These are phyloP conservation scores for Lophura nycthemera DNA, from an alignment of 2,113 vertebrate genomes.

Conservation along the genomic window DNA sequence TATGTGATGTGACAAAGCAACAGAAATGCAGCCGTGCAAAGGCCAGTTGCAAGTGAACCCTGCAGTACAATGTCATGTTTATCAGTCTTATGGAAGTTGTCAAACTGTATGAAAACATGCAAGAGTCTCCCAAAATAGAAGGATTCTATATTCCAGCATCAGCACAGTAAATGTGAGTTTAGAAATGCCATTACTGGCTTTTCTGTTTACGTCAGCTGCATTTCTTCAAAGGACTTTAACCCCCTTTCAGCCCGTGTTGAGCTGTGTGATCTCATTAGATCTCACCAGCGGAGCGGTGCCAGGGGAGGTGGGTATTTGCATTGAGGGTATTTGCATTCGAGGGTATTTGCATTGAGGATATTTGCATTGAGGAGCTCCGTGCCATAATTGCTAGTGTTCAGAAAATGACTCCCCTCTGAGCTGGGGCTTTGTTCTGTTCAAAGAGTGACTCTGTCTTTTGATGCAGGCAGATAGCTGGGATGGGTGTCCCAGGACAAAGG, in stretches of 20 bases:
- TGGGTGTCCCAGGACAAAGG: background rate
- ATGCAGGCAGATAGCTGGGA: background rate
- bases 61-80: background rate
- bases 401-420: background rate
- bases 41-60: background rate
- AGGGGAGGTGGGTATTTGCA: background rate
- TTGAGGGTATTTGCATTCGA: background rate
- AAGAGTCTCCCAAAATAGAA: background rate
- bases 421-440: background rate
- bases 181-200: background rate
- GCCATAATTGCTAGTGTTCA: background rate
- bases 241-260: background rate
- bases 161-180: background rate
- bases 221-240: background rate
- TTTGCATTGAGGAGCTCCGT: background rate
- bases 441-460: background rate
- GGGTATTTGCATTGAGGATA: background rate
- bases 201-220: background rate
- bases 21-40: fast-evolving
- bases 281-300: background rate
- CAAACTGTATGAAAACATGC: background rate
- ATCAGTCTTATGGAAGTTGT: background rate
- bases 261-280: background rate
- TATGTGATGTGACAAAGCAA: background rate
- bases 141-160: background rate